Evolutionary conservation across 2,113 vertebrate genomes (phyloP).

Genomic region (Heterochromis multidens): DNA sequence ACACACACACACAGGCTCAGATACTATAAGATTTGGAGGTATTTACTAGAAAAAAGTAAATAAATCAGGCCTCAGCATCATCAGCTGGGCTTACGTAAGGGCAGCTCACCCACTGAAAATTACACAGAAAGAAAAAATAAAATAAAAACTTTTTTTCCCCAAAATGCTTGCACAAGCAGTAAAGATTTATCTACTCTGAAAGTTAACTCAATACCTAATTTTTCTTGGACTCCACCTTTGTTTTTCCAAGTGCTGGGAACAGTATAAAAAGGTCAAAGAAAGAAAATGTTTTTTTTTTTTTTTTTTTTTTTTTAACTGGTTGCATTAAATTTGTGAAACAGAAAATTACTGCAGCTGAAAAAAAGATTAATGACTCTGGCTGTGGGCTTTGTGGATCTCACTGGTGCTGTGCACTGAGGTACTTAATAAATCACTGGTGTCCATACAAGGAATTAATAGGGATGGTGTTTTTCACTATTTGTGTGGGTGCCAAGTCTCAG

Average conservation of each 20-base stretch:
- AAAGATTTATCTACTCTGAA: constrained; percentile 75
- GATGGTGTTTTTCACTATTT: constrained; percentile 65
- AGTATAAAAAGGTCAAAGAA: constrained; percentile 75
- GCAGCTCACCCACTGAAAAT: constrained; percentile 11
- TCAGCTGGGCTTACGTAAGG: constrained; percentile 29
- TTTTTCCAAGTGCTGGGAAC: constrained; percentile 78
- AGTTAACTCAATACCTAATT: constrained; percentile 68
- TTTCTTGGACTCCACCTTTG: constrained; percentile 78
- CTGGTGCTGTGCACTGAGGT: constrained; percentile 72
- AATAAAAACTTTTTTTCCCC: constrained; percentile 17
- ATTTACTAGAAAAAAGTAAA: constrained; percentile 21
- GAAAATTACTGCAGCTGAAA: constrained; percentile 77
- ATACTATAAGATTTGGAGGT: constrained; percentile 13
- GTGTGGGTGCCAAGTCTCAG: constrained; percentile 64
- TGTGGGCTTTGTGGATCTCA: constrained; percentile 75
- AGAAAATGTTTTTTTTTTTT: constrained; percentile 68
- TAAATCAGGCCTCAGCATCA: constrained; percentile 41
- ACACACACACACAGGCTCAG: neutral
- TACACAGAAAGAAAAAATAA: neutral
- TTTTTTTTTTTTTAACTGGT: constrained; percentile 37
- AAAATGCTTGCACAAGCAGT: constrained; percentile 44
- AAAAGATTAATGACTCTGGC: constrained; percentile 81
- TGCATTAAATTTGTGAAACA: constrained; percentile 81
- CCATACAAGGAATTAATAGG: constrained; percentile 68
- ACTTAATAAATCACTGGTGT: constrained; percentile 86